These are phyloP conservation scores for Neodiprion pinetum DNA, from an alignment of 1,140 invertebrate genomes.

Conservation along the genomic window DNA sequence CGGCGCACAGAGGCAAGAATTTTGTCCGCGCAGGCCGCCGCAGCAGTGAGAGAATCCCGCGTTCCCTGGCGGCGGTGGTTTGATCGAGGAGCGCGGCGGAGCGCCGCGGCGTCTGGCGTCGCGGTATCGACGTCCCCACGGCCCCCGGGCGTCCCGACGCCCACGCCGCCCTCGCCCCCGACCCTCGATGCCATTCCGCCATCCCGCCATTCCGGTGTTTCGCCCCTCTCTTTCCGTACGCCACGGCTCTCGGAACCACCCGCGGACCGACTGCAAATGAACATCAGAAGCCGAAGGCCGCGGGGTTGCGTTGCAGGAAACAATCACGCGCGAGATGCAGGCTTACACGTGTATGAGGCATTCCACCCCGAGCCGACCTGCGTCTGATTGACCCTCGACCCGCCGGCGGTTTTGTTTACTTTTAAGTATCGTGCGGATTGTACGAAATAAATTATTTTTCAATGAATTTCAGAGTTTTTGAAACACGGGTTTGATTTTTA, in stretches of 20 bases:
- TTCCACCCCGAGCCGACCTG: no score
- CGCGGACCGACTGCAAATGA: no score
- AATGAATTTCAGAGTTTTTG: no score
- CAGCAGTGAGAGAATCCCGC: background rate
- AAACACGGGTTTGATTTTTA: no score
- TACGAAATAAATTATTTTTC: no score
- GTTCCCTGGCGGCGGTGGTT: background rate
- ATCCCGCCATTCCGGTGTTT: background rate
- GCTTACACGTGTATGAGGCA: no score
- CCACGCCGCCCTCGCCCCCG: background rate
- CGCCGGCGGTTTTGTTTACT: no score
- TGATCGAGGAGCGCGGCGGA: constrained; percentile 3
- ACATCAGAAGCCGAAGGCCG: no score
- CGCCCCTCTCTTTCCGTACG: background rate
- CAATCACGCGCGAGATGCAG: no score
- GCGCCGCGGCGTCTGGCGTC: constrained; percentile 16
- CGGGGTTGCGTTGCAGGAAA: no score
- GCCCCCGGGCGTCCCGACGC: constrained; percentile 15
- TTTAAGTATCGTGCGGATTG: no score
- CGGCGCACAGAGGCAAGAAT: background rate
- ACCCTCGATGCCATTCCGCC: background rate
- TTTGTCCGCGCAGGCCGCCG: background rate
- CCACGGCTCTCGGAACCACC: background rate
- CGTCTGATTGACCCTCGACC: no score
- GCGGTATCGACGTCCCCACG: constrained; percentile 15